phyloP scores from a whole-genome alignment of 2,888 invertebrate genomes.

The Dascillus cervinus region DNA sequence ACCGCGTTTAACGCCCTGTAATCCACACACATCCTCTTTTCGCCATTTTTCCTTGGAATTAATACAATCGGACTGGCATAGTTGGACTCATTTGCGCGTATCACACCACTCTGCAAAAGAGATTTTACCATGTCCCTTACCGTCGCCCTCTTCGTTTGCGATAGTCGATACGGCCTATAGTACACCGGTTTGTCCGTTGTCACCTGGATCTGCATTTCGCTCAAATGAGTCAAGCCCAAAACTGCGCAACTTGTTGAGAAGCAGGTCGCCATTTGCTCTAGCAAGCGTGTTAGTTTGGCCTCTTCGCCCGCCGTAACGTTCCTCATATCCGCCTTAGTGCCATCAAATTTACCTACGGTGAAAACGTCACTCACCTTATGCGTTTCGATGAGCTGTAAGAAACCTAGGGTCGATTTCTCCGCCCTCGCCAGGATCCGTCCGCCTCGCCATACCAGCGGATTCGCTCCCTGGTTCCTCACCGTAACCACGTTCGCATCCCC shows the following conservation, averaged over 20 bases:
- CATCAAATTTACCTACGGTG: too few species aligned
- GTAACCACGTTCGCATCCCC: too few species aligned
- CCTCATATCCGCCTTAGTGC: not conserved
- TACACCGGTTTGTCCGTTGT: slow-evolving; percentile 10
- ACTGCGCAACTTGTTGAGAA: not conserved
- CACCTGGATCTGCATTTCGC: slow-evolving; percentile 13
- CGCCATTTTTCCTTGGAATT: slow-evolving; percentile 3
- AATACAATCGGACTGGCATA: too few species aligned
- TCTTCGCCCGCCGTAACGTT: not conserved
- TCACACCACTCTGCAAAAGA: not conserved
- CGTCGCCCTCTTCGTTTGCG: slow-evolving; percentile 12
- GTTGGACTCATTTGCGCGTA: too few species aligned
- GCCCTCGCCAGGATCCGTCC: too few species aligned
- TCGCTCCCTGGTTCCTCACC: too few species aligned
- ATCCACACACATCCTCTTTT: slow-evolving; percentile 2
- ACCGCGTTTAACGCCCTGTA: slow-evolving; percentile 4
- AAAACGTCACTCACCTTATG: too few species aligned
- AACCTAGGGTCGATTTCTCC: too few species aligned
- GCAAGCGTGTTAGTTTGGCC: not conserved
- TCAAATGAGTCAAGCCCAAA: slow-evolving; percentile 13
- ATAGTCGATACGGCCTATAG: slow-evolving; percentile 18
- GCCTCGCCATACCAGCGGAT: too few species aligned
- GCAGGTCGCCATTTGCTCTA: not conserved
- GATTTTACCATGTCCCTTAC: slow-evolving; percentile 16
- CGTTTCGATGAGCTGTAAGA: too few species aligned